Evolutionary conservation across 2,113 vertebrate species (phyloP), one percentile per base, ranked within the genome.

Genomic region (Poeciliopsis occidentalis): DNA sequence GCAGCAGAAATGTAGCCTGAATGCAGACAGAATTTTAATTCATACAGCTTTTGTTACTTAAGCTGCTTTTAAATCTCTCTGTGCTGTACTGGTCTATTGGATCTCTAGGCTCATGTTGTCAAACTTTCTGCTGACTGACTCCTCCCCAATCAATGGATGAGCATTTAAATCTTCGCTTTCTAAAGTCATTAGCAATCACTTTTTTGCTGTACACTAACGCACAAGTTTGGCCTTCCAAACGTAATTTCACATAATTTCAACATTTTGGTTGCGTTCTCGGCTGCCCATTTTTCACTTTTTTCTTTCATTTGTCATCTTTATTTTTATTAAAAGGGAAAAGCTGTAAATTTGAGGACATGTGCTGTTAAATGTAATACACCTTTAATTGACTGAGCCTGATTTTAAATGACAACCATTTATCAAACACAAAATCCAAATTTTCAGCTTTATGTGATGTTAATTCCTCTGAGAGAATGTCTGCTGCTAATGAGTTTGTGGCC

Each of bases 401-500:
- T 79, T 82, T 41, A 85, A 67, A 81, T 57, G 66, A 80, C 66
- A 71, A 76, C 27, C 69, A 68, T 76, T 78, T 70, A 67, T 85
- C 51, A 69, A 74, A 75, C 75, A 71, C 67, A 44, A 32, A 19
- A 73, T 69, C 24, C 82, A 60, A 73, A 71, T 80, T 78, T 80
- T 79, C 32, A 76, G 29, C 70, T 69, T 81, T 64, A 32, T 81
- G 60, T 72, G 67, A 75, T 41, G 63, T 75, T 67, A 74, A 65
- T 71, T 75, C 39, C 64, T 64, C 37, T 8, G 51, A 62, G 70
- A 67, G 69, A 78, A 68, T 67, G 47, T 57, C 51, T 79, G 29
- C 73, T 57, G 32, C 63, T 84, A 85, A 87, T 85, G 78, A 85
- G 63, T 73, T 81, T 76, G 71, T 22, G 54, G 75, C 80, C 39